Evolutionary conservation across 2,113 vertebrate genomes (phyloP).

Genomic region (Istiophorus platypterus): DNA sequence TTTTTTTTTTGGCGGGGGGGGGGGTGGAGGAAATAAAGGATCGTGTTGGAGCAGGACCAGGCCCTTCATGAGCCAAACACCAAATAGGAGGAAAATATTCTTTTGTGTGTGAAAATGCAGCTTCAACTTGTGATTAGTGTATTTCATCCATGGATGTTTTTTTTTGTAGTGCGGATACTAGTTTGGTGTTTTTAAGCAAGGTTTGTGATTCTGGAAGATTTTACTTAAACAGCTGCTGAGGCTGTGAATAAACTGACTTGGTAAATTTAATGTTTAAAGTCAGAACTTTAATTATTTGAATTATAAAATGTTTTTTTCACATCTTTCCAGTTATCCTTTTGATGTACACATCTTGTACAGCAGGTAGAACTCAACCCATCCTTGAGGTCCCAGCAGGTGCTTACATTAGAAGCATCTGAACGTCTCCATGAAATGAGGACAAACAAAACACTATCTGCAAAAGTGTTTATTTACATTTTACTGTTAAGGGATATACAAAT

Average conservation of each 20-base stretch:
- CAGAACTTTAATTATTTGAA: no score
- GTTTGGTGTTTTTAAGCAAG: not conserved
- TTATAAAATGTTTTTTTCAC: no score
- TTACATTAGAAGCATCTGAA: not conserved
- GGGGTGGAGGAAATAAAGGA: no score
- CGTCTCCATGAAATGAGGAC: not conserved
- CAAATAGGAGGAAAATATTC: not conserved
- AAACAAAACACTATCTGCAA: not conserved
- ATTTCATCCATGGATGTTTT: not conserved
- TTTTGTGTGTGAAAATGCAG: not conserved
- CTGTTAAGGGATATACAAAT: not conserved
- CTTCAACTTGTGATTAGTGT: no score
- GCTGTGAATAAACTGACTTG: no score
- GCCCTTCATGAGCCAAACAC: not conserved
- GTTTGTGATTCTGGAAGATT: not conserved
- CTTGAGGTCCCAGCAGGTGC: no score
- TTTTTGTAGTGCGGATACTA: not conserved
- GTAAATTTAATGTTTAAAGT: no score
- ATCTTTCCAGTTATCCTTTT: no score
- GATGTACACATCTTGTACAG: no score
- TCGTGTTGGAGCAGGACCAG: not conserved
- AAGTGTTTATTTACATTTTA: slow-evolving; percentile 10
- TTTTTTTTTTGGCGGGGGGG: no score
- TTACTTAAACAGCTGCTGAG: not conserved
- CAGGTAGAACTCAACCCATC: no score